Base-by-base conservation (phyloP, 2,113 vertebrate genomes). In the Phrynosoma blainvillii region DNA sequence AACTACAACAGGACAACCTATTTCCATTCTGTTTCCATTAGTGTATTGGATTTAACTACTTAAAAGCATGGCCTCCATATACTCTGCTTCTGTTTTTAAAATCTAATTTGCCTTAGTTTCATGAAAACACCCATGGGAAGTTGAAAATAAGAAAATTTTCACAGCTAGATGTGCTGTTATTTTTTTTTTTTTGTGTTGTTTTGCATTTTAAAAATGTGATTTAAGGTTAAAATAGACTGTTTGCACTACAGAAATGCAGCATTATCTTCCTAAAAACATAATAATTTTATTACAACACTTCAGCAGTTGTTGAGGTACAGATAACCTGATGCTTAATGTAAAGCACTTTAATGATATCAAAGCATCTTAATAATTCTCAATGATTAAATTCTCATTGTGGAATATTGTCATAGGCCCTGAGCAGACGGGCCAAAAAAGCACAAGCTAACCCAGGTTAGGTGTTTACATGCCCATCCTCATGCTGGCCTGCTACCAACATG, bases 291-390 rank as follows among this genome's bases (percentile, higher is more conserved):
- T 52, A 25, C n/a, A 86, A 79, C 1, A 74, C 3, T 23, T 27
- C 1, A n/a, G 89, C 73, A 6, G 42, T 79, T 23, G 1, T 65
- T 88, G 92, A 68, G 68, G 88, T 87, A 18, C 56, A 62, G 88
- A 73, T 21, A 68, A 89, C 23, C 8, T 0, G 30, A 84, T 56
- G 32, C 59, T 87, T 1, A 84, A 71, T 86, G 59, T 14, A 78
- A 47, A 36, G 0, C 25, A 47, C 71, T 84, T 32, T 30, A 79
- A 12, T 77, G 14, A 86, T 89, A 6, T 13, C 79, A 70, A 75
- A 82, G 2, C 6, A 80, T 83, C 10, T 16, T 68, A 27, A 66
- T 86, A 40, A 66, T 87, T 88, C 87, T 74, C 85, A 32, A 7
- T 9, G 52, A 86, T 81, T 87, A 47, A 25, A 4, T 82, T 62